These are phyloP conservation scores for Andrena minutula DNA, from an alignment of 2,888 invertebrate species.

Conservation along the genomic window DNA sequence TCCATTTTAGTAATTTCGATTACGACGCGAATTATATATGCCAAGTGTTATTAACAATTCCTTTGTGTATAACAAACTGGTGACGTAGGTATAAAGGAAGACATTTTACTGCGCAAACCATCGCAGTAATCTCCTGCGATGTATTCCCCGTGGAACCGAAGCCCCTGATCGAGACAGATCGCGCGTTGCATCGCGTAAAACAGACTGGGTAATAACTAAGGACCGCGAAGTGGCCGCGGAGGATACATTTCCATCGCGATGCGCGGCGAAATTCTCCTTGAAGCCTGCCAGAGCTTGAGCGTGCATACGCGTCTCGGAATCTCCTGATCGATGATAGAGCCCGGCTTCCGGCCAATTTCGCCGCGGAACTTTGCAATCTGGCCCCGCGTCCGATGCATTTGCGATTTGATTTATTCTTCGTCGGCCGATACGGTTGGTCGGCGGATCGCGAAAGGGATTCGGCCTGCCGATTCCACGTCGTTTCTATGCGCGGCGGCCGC, in stretches of 20 bases:
- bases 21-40: background rate
- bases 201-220: conserved; percentile 26
- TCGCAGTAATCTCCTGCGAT: conserved; percentile 24
- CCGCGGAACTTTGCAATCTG: conserved; percentile 73
- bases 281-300: background rate
- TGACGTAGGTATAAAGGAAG: background rate
- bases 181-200: conserved; percentile 13
- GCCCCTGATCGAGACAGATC: conserved; percentile 18
- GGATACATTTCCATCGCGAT: conserved; percentile 40
- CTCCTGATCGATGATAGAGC: conserved; percentile 62
- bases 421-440: conserved; percentile 50
- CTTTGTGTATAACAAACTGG: too few species aligned
- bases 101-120: background rate
- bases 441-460: conserved; percentile 30
- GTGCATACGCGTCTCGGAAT: conserved; percentile 43
- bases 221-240: conserved; percentile 12
- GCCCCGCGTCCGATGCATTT: conserved; percentile 71
- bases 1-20: background rate
- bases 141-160: conserved; percentile 6
- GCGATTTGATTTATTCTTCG: conserved; percentile 77
- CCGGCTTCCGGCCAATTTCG: conserved; percentile 73
- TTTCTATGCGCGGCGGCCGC: background rate
- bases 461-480: conserved; percentile 10
- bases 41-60: background rate
- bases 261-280: conserved; percentile 6